Evolutionary conservation across 2,797 vertebrate genomes (phyloP), one percentile per base, ranked within the genome.

Genomic region (Austrolebias charrua): DNA sequence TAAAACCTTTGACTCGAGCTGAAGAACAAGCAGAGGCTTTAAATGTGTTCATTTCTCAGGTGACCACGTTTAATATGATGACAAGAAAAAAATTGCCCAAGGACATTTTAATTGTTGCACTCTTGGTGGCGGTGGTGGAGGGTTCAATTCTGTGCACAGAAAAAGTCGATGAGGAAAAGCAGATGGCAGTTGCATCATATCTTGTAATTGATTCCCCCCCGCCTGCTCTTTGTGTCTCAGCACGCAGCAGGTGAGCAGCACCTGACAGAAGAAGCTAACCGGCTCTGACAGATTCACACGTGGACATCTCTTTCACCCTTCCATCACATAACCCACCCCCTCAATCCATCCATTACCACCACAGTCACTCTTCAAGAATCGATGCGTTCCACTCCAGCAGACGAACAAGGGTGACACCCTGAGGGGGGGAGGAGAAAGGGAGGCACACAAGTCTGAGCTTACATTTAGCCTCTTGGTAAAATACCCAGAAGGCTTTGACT

Each of bases 181-280:
- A 31, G 33, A 74, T 45, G 33, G 14, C 45, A 33, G 19, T 51
- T 38, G 49, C 46, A 60, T 61, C 15, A 43, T 44, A 18, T 50
- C 47, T 8, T 19, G 28, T 28, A 35, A 62, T 24, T 49, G 57
- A 52, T 31, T 16, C n/a, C 42, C 60, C 4, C 58, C 35, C 48
- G 24, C 24, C 24, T 24, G 24, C 24, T 63, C 12, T 2, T 50
- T 56, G 58, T 18, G 49, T 68, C 66, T 56, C 6, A 16, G 63
- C 31, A 33, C 31, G 50, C 10, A 9, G 15, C 50, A 49, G 35
- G 49, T 66, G 60, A 76, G 76, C 16, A 38, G 35, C 8, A 38
- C 64, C 47, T 76, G 62, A 78, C 76, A 73, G 66, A 50, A 70
- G 63, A 80, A 24, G 55, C 43, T 58, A 19, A 45, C 40, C 33